Evolutionary conservation across 2,113 vertebrate species (phyloP), one percentile per base, ranked within the genome.

Genomic region (Polyodon spathula): DNA sequence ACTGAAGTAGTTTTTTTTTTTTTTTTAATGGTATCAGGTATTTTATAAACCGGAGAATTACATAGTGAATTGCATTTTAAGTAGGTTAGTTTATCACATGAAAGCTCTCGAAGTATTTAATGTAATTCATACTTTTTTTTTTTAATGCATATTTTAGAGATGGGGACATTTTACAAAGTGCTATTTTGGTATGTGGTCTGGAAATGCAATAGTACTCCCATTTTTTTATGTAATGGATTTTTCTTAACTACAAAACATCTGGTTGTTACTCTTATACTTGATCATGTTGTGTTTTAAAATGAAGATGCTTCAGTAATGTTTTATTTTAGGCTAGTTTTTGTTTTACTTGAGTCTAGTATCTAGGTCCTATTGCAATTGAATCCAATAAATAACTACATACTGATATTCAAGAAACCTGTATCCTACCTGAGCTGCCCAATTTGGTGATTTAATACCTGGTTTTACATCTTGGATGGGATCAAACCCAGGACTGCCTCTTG

Each of bases 1-100:
- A 78, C 83, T 77, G 76, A 86, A 72, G 79, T 69, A 50, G 39
- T 60, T 65, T 64, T 54, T 55, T 71, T 69, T 64, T 65, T 73
- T 63, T 81, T 67, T 77, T 73, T 27, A 37, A 12, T 8, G 56
- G 40, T 39, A 54, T 37, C 16, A 15, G 12, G 16, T 37, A 54
- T 27, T 2, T 12, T 16, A 3, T 54, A 16, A 16, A 54, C 16
- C 11, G 7, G 43, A 56, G 16, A 54, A n/a, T 5, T 42, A 39
- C 10, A 6, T 42, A 40, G 58, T 38, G 42, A 60, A 46, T 38
- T 55, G 9, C 8, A 51, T 17, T 52, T 54, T 61, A 59, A n/a
- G 38, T 53, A 60, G 44, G 46, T 40, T 55, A 48, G 39, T 60
- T 16, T 42, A 55, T 60, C 52, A 5, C 54, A 53, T 59, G 56